phyloP scores from a whole-genome alignment of 2,797 vertebrate species.

The Myripristis jacobus region DNA sequence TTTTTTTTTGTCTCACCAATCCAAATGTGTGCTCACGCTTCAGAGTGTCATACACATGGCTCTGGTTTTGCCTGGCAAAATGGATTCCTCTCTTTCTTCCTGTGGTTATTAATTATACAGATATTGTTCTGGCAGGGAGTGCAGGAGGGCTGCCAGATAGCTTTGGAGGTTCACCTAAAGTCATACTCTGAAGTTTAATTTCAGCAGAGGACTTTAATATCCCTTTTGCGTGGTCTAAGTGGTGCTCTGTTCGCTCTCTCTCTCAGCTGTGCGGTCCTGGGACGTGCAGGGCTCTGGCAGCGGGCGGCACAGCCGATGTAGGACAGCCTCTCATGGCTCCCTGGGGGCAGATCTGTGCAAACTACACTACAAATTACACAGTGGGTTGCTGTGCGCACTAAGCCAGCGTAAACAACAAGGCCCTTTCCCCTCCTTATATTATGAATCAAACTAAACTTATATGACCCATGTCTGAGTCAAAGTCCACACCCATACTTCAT shows the following conservation, averaged over 20 bases:
- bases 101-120: constrained; percentile 76
- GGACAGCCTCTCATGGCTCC: constrained; percentile 74
- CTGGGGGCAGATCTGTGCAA: constrained; percentile 75
- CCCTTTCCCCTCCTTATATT: constrained; percentile 64
- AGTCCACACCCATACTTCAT: constrained; percentile 70
- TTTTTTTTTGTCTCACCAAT: constrained; percentile 73
- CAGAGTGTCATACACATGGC: constrained; percentile 69
- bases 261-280: constrained; percentile 50
- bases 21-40: constrained; percentile 68
- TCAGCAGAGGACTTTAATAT: constrained; percentile 71
- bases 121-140: constrained; percentile 74
- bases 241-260: constrained; percentile 74
- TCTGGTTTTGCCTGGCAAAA: constrained; percentile 61
- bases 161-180: constrained; percentile 72
- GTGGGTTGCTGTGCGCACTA: constrained; percentile 76
- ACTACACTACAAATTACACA: constrained; percentile 82
- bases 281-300: constrained; percentile 58
- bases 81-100: constrained; percentile 47
- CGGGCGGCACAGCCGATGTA: constrained; percentile 50
- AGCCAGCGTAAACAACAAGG: constrained; percentile 80
- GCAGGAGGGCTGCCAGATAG: constrained; percentile 68
- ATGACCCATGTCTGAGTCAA: constrained; percentile 68
- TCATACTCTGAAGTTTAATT: constrained; percentile 74
- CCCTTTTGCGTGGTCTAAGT: constrained; percentile 63
- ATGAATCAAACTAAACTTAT: constrained; percentile 76